A percentile compares a stretch with the other conserved stretches of the same genome.
These are phyloP conservation scores for Stigmatopora nigra DNA, from an alignment of 2,113 vertebrate species.

Conservation along the genomic window DNA sequence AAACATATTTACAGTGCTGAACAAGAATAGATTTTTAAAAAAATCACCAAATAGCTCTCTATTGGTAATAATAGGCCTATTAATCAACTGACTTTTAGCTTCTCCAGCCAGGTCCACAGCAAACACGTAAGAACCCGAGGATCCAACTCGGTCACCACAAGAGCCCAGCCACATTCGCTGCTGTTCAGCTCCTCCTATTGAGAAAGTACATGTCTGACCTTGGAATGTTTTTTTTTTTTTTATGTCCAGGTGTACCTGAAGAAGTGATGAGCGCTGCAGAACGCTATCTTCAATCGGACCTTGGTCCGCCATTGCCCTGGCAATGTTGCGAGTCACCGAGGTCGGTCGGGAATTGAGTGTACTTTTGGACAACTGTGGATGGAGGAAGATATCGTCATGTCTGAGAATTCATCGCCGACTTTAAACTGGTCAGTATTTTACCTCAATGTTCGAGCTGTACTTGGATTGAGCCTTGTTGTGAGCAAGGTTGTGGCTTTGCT, in stretches of 20 bases:
- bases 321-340: slow-evolving; percentile 52
- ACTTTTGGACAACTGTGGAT: slow-evolving; percentile 46
- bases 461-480: slow-evolving; percentile 45
- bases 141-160: slow-evolving; percentile 66
- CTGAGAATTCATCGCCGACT: not conserved
- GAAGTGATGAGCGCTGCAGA: slow-evolving; percentile 52
- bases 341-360: slow-evolving; percentile 24
- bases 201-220: slow-evolving; percentile 2
- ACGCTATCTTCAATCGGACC: slow-evolving; percentile 46
- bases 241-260: slow-evolving; percentile 56
- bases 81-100: slow-evolving; percentile 59
- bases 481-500: slow-evolving; percentile 15
- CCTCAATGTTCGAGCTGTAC: slow-evolving; percentile 62
- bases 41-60: too few relatives aligned
- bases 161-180: slow-evolving; percentile 70
- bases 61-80: too few relatives aligned
- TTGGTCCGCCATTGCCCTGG: slow-evolving; percentile 66
- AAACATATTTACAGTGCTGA: too few relatives aligned
- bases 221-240: not conserved
- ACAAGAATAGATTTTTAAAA: too few relatives aligned
- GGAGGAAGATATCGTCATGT: slow-evolving; percentile 5
- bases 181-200: slow-evolving; percentile 71
- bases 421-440: slow-evolving; percentile 21
- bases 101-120: slow-evolving; percentile 75
- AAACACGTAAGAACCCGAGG: slow-evolving; percentile 69